Evolutionary conservation across 2,113 vertebrate genomes (phyloP).

Genomic region (Paracanthobrama guichenoti): DNA sequence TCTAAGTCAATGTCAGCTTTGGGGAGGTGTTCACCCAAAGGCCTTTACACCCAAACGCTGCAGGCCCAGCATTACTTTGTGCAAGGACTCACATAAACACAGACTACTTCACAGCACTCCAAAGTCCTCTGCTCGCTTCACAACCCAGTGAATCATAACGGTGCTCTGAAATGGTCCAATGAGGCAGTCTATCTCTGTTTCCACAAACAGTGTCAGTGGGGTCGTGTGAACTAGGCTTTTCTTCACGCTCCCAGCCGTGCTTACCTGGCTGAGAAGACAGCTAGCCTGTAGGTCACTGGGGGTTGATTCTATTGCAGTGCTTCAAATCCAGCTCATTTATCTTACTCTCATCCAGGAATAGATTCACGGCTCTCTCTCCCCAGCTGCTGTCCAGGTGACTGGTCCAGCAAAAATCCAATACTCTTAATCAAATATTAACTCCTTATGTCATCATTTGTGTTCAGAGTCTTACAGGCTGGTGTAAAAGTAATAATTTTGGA

Average conservation of each 20-base stretch:
- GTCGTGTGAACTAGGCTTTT: slow-evolving; percentile 24
- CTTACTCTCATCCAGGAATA: slow-evolving; percentile 51
- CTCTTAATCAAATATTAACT: slow-evolving; percentile 55
- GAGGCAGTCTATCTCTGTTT: slow-evolving; percentile 10
- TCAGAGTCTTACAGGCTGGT: slow-evolving; percentile 19
- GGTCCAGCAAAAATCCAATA: slow-evolving; percentile 46
- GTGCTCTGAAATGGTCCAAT: slow-evolving; percentile 28
- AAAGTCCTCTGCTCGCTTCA: background rate
- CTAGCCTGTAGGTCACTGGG: slow-evolving; percentile 43
- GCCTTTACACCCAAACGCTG: slow-evolving; percentile 38
- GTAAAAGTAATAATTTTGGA: background rate
- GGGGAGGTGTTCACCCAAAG: slow-evolving; percentile 31
- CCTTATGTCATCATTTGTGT: slow-evolving; percentile 39
- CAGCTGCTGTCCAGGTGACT: slow-evolving; percentile 10
- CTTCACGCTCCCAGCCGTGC: background rate
- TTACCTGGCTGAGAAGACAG: slow-evolving; percentile 11
- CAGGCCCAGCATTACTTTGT: background rate
- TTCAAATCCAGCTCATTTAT: slow-evolving; percentile 43
- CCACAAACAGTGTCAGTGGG: slow-evolving; percentile 41
- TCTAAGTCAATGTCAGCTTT: slow-evolving; percentile 36
- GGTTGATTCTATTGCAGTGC: slow-evolving; percentile 48
- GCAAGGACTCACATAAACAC: slow-evolving; percentile 23
- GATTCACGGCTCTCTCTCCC: slow-evolving; percentile 42
- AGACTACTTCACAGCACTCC: background rate
- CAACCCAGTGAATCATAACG: slow-evolving; percentile 36